These are phyloP conservation scores for Drosophila koepferae DNA, from an alignment of 2,888 invertebrate species.

Conservation along the genomic window DNA sequence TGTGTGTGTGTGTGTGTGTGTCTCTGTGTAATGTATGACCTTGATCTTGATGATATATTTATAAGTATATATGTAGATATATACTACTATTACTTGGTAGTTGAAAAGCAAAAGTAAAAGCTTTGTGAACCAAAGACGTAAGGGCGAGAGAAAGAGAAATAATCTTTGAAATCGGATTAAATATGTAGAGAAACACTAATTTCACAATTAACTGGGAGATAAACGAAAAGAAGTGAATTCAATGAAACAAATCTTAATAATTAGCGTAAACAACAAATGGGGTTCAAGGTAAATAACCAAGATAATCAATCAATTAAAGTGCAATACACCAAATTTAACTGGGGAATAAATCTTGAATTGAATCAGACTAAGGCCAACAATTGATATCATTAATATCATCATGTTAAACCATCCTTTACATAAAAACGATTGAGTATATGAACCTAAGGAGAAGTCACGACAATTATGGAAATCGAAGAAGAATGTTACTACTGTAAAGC, in stretches of 20 bases:
- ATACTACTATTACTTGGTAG: not conserved
- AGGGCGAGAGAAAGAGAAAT: not conserved
- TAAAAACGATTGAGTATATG: too few relatives aligned
- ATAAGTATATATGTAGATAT: not conserved
- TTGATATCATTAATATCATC: not conserved
- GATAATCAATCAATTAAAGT: not conserved
- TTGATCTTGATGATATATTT: conserved; percentile 43
- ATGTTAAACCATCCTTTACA: too few relatives aligned
- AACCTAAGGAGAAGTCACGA: too few relatives aligned
- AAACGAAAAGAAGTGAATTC: not conserved
- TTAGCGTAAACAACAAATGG: not conserved
- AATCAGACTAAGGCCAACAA: not conserved
- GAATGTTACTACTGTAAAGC: not conserved
- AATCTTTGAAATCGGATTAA: not conserved
- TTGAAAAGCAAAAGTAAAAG: conserved; percentile 8
- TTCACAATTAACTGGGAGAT: not conserved
- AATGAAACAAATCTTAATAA: not conserved
- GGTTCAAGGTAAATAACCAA: not conserved
- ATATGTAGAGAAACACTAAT: not conserved
- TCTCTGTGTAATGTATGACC: conserved; percentile 15
- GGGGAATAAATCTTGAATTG: not conserved
- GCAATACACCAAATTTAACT: not conserved
- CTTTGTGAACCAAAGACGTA: conserved; percentile 9
- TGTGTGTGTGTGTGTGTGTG: conserved; percentile 1
- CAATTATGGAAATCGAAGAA: not conserved